A percentile compares a stretch with the other conserved stretches of the same genome.
Conservation (phyloP, 2,888 invertebrate species). For the Orthosia gothica region DNA sequence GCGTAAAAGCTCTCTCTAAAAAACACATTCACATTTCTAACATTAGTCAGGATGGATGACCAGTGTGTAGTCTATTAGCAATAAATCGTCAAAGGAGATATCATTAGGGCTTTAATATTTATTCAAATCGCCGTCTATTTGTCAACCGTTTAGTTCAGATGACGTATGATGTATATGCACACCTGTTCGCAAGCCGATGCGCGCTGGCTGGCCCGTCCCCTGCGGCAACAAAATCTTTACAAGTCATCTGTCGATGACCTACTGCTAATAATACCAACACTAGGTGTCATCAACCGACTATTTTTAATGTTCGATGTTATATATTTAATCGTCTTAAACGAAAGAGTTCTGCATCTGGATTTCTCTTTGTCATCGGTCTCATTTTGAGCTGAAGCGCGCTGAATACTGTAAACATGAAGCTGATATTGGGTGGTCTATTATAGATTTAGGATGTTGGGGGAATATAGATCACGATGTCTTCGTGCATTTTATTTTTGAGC, state of each 20-base stretch:
- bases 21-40: no score
- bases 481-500: no score
- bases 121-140: conserved; percentile 42
- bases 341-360: conserved; percentile 32
- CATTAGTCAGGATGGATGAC: no score
- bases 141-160: conserved; percentile 56
- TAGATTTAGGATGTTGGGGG: neutral
- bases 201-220: conserved; percentile 45
- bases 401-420: neutral
- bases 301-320: conserved; percentile 52
- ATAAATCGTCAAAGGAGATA: conserved; percentile 38
- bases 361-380: conserved; percentile 27
- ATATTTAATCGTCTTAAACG: conserved; percentile 34
- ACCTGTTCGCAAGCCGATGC: conserved; percentile 49
- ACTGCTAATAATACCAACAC: conserved; percentile 57
- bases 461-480: neutral
- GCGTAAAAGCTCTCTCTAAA: no score
- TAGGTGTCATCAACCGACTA: conserved; percentile 64
- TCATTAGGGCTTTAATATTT: conserved; percentile 26
- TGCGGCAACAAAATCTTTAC: conserved; percentile 59
- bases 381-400: conserved; percentile 1
- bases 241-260: conserved; percentile 63
- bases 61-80: neutral
- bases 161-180: conserved; percentile 45
- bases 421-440: neutral